Evolutionary conservation across 53 echinoderm and acorn worm genomes (phyloP).

Genomic region (Pentamera pediparva): DNA sequence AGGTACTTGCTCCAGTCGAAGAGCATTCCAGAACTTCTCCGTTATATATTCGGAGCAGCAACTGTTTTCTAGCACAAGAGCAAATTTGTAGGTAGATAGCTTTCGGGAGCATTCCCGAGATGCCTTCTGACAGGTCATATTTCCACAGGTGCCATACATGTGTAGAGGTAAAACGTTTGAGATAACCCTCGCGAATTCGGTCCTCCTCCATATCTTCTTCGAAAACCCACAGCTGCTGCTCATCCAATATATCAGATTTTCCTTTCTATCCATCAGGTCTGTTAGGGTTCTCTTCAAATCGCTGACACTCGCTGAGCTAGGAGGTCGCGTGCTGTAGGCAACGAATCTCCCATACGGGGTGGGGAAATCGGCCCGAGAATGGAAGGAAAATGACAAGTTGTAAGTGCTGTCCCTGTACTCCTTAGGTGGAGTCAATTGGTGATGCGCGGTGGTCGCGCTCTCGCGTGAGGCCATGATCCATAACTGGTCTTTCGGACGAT

Average conservation of each 20-base stretch:
- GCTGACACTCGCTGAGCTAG: neutral
- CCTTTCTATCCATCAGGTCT: neutral
- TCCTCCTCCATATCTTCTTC: neutral
- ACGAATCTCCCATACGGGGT: constrained; percentile 17
- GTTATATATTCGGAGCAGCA: constrained; percentile 33
- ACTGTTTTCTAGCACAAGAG: constrained; percentile 20
- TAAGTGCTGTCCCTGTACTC: constrained; percentile 6
- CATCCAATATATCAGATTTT: constrained; percentile 23
- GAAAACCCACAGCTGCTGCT: neutral
- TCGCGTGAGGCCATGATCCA: constrained; percentile 28
- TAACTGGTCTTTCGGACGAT: neutral
- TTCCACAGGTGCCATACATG: constrained; percentile 13
- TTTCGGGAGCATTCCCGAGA: neutral
- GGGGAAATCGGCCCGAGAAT: neutral
- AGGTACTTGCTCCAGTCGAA: constrained; percentile 4
- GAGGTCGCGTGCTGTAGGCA: no score
- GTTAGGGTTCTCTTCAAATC: neutral
- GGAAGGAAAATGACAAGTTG: constrained; percentile 12
- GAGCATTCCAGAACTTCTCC: constrained; percentile 26
- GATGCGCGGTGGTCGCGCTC: constrained; percentile 1
- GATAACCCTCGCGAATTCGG: neutral
- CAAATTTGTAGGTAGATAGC: constrained; percentile 7
- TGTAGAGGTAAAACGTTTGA: neutral
- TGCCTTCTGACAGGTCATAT: constrained; percentile 11
- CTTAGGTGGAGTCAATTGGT: neutral